These are phyloP conservation scores for cattle (Bos taurus) DNA, from an alignment of 2,113 vertebrate genomes.

Conservation along the genomic window DNA sequence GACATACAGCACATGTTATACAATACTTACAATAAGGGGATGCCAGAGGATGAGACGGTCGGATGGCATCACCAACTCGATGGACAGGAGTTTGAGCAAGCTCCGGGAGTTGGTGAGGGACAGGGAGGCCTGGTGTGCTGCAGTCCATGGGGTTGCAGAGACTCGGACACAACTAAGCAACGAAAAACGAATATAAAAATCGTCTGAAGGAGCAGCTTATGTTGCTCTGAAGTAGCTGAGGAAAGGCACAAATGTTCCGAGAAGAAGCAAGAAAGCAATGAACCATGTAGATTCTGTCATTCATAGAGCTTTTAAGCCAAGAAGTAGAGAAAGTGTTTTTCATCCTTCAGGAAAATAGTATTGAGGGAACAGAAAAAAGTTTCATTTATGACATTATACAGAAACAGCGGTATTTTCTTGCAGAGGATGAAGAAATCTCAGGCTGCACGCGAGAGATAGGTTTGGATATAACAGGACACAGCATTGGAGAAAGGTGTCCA, in stretches of 20 bases:
- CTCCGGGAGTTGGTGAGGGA: accelerated
- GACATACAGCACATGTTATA: neutral
- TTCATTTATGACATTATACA: neutral
- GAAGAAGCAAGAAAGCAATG: neutral
- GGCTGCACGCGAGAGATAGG: accelerated
- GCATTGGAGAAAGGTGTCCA: no score
- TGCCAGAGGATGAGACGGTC: neutral
- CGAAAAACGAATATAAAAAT: neutral
- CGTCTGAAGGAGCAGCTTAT: neutral
- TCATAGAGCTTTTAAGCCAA: neutral
- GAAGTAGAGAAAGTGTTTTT: neutral
- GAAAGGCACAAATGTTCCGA: neutral
- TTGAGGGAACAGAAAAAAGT: neutral
- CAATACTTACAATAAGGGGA: neutral
- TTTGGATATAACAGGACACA: neutral
- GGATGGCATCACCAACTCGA: neutral
- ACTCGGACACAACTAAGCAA: no score
- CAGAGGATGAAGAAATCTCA: neutral
- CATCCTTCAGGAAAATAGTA: no score
- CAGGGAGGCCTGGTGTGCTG: neutral
- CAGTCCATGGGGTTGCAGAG: neutral
- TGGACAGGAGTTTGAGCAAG: neutral
- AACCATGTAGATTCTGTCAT: neutral
- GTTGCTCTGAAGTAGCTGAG: accelerated
- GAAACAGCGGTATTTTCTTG: neutral